Percentiles rank a stretch among this genome's conserved stretches.
Conservation (phyloP, 2,888 invertebrate genomes). For the Sinhomidia bicolor region DNA sequence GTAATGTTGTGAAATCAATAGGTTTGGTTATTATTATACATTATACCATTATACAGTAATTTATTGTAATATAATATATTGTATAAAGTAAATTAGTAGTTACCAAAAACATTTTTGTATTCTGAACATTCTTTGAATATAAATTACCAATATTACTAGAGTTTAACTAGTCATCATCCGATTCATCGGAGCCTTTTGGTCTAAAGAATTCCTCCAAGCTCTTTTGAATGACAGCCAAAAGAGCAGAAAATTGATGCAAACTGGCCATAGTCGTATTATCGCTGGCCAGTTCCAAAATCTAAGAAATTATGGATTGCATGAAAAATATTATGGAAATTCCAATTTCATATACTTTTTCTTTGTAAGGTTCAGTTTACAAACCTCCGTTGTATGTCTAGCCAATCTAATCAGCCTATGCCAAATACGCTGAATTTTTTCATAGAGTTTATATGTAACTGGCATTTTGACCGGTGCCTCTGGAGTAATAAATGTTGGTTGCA, state of each 20-base stretch:
- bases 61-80: no score
- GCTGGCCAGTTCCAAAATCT: constrained; percentile 87
- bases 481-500: constrained; percentile 71
- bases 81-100: no score
- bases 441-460: constrained; percentile 90
- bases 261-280: constrained; percentile 82
- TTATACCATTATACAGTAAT: no score
- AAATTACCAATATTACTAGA: background rate
- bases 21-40: no score
- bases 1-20: no score
- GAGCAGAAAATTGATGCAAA: constrained; percentile 69
- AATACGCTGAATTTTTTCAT: constrained; percentile 89
- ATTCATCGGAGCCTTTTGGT: constrained; percentile 75
- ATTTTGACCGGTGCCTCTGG: constrained; percentile 81
- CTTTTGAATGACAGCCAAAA: constrained; percentile 59
- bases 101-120: no score
- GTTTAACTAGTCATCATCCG: constrained; percentile 54
- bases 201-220: constrained; percentile 72
- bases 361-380: constrained; percentile 80
- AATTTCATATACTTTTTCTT: background rate
- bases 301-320: constrained; percentile 42
- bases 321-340: background rate
- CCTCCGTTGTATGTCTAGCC: constrained; percentile 87
- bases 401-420: constrained; percentile 90
- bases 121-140: no score